Conservation (phyloP, 2,113 vertebrate genomes). For the Natator depressus region DNA sequence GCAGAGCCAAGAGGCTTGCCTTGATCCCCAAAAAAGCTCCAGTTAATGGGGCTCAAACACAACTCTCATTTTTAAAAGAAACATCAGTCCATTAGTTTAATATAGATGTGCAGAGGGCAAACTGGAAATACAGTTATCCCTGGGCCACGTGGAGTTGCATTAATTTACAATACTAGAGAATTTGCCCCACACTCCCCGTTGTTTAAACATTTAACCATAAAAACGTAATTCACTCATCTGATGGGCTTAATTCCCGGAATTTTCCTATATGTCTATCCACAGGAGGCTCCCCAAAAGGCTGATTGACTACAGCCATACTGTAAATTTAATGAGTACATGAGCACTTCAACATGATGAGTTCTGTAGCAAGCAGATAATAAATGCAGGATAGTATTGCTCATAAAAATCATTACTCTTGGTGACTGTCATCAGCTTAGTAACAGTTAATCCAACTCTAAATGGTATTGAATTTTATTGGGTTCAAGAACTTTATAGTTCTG, state of each 20-base stretch:
- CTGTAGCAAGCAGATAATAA: background rate
- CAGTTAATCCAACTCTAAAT: rapidly evolving
- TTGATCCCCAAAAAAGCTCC: background rate
- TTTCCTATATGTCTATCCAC: background rate
- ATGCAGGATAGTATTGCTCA: background rate
- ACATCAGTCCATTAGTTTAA: background rate
- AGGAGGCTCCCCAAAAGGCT: background rate
- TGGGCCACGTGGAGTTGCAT: background rate
- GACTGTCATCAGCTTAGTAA: background rate
- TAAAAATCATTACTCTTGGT: background rate
- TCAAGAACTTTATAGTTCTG: background rate
- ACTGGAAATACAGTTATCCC: background rate
- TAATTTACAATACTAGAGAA: background rate
- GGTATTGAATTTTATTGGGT: background rate
- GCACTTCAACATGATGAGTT: background rate
- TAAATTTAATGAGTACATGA: background rate
- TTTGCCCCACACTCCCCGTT: background rate
- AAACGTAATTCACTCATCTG: background rate
- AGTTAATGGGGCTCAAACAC: background rate
- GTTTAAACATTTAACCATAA: background rate
- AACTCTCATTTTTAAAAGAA: background rate
- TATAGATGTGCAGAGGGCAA: background rate
- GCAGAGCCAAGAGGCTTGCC: background rate
- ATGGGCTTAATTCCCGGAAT: background rate
- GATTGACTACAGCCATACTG: background rate